Conservation (phyloP, 1,140 invertebrate species). For the Apis cerana region DNA sequence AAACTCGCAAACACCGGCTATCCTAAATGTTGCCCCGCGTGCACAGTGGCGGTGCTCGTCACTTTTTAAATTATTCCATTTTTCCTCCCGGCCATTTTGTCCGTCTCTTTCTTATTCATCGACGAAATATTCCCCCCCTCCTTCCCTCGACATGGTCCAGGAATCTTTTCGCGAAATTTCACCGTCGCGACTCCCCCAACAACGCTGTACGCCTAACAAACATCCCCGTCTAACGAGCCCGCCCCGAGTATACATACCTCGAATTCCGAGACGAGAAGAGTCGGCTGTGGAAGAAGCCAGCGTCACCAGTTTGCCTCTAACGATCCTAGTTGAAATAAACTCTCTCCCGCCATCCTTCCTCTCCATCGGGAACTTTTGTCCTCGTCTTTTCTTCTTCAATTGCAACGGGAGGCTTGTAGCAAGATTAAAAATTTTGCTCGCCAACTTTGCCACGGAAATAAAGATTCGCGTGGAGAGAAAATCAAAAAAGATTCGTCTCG, state of each 20-base stretch:
- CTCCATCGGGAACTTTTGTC: too few relatives aligned
- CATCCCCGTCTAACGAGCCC: background rate
- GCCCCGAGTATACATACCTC: background rate
- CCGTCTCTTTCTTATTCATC: background rate
- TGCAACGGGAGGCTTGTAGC: background rate
- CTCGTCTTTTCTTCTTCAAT: background rate
- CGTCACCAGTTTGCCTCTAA: constrained; percentile 32
- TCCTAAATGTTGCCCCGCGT: background rate
- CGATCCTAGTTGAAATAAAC: constrained; percentile 64
- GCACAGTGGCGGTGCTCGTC: background rate
- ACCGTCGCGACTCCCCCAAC: background rate
- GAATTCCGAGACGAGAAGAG: too few relatives aligned
- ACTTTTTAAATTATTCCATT: constrained; percentile 23
- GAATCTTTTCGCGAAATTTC: background rate
- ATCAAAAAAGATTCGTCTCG: background rate
- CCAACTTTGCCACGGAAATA: background rate
- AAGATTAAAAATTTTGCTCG: background rate
- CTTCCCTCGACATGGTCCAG: too few relatives aligned
- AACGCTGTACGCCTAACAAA: background rate
- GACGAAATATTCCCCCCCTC: background rate
- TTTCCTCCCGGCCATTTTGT: background rate
- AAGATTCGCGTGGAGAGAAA: background rate
- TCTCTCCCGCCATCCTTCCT: constrained; percentile 11
- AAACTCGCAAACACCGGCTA: background rate
- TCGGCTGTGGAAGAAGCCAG: too few relatives aligned